Evolutionary conservation across 2,888 invertebrate species (phyloP).

Genomic region (Calephelis perditalis): DNA sequence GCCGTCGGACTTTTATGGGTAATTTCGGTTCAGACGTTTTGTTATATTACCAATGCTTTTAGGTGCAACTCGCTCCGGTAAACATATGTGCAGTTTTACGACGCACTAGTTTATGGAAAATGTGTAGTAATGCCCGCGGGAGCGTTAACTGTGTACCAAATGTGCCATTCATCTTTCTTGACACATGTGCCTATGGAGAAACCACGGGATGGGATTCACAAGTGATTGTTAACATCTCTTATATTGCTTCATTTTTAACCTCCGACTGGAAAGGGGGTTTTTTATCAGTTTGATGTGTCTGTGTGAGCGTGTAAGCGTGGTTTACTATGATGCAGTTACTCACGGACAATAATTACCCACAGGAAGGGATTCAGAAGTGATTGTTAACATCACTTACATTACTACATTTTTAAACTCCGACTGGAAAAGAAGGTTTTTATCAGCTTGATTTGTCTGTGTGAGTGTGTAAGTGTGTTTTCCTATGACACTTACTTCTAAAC

Average conservation of each 20-base stretch:
- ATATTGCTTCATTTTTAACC: too few species aligned
- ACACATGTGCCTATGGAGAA: slow-evolving; percentile 45
- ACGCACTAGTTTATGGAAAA: slow-evolving; percentile 67
- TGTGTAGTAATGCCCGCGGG: slow-evolving; percentile 57
- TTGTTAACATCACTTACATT: neutral
- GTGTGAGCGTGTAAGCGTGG: too few species aligned
- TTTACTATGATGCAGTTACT: too few species aligned
- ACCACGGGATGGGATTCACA: slow-evolving; percentile 15
- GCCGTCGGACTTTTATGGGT: slow-evolving; percentile 76
- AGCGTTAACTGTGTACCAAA: slow-evolving; percentile 44
- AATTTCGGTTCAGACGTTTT: slow-evolving; percentile 79
- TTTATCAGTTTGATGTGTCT: too few species aligned
- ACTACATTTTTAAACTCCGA: too few species aligned
- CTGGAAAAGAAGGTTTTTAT: too few species aligned
- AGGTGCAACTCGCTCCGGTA: slow-evolving; percentile 73
- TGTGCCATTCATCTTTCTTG: slow-evolving; percentile 34
- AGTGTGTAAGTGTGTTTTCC: too few species aligned
- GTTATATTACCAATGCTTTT: slow-evolving; percentile 79
- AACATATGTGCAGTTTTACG: slow-evolving; percentile 74
- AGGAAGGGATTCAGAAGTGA: neutral
- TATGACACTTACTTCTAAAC: too few species aligned
- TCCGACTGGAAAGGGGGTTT: too few species aligned
- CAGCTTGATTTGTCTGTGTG: too few species aligned
- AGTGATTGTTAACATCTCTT: slow-evolving; percentile 1
- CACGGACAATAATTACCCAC: slow-evolving; percentile 5